phyloP scores from a whole-genome alignment of 2,888 invertebrate species.

The Strigamia maritima region DNA sequence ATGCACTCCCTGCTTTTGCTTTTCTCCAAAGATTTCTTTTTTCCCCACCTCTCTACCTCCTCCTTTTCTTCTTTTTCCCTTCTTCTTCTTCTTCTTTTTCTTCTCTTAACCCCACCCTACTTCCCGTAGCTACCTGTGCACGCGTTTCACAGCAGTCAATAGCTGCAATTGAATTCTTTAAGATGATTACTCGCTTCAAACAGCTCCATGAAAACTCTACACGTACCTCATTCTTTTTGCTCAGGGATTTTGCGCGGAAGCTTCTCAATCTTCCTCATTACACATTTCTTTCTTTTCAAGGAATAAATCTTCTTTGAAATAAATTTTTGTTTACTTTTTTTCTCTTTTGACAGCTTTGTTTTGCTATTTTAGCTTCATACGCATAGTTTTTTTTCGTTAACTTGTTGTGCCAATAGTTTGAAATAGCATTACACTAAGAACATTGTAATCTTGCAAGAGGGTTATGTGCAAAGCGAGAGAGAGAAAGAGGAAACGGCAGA shows the following conservation, averaged over 20 bases:
- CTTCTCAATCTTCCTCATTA: slow-evolving; percentile 3
- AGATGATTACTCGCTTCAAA: slow-evolving; percentile 21
- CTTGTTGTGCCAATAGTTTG: slow-evolving; percentile 38
- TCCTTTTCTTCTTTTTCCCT: slow-evolving; percentile 29
- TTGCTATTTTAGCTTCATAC: not conserved
- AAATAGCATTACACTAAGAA: slow-evolving; percentile 43
- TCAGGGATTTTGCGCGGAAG: not conserved
- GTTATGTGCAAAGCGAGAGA: slow-evolving; percentile 30
- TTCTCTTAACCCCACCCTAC: slow-evolving; percentile 1
- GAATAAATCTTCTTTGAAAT: slow-evolving; percentile 22
- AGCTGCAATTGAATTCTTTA: slow-evolving; percentile 26
- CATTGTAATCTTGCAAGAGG: slow-evolving; percentile 42
- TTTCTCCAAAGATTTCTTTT: slow-evolving; percentile 36
- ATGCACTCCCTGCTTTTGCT: slow-evolving; percentile 38
- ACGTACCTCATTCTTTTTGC: slow-evolving; percentile 20
- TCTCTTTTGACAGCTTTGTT: slow-evolving; percentile 21
- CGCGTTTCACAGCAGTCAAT: slow-evolving; percentile 18
- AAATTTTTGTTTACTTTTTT: not conserved
- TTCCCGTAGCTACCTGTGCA: slow-evolving; percentile 23
- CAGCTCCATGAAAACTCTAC: slow-evolving; percentile 12
- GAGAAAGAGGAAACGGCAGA: slow-evolving; percentile 41
- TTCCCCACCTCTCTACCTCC: slow-evolving; percentile 23
- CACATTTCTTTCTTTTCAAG: slow-evolving; percentile 15
- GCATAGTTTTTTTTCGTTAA: not conserved
- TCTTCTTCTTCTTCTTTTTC: slow-evolving; percentile 34